These are phyloP conservation scores for Thaleichthys pacificus DNA, from an alignment of 2,797 vertebrate genomes.

Conservation along the genomic window DNA sequence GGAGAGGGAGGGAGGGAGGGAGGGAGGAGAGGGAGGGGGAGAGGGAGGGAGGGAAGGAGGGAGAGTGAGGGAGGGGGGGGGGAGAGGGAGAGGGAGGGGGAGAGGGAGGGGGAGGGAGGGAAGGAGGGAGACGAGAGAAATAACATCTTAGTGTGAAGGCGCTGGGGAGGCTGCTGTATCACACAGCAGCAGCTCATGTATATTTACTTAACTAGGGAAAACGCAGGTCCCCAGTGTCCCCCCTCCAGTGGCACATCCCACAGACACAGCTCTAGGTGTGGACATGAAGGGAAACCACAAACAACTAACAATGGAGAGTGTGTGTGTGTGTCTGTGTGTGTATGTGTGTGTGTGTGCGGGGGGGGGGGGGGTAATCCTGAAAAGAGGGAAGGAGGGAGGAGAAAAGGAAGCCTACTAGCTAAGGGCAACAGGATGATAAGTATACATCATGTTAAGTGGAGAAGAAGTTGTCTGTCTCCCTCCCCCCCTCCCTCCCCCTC, in stretches of 20 bases:
- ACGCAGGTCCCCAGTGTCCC: slow-evolving; percentile 61
- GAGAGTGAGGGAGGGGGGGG: neutral
- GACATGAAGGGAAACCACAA: slow-evolving; percentile 51
- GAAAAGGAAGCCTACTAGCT: slow-evolving; percentile 24
- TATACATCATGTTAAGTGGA: slow-evolving; percentile 62
- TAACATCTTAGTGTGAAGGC: slow-evolving; percentile 63
- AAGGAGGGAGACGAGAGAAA: slow-evolving; percentile 23
- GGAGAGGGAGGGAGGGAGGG: no score
- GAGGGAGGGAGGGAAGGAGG: neutral
- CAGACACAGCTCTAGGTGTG: slow-evolving; percentile 55
- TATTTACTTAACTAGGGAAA: slow-evolving; percentile 74
- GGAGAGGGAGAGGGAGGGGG: neutral
- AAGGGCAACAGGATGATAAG: slow-evolving; percentile 56
- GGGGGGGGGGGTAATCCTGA: no score
- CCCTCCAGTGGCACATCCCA: slow-evolving; percentile 59
- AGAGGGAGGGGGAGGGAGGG: neutral
- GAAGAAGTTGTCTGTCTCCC: slow-evolving; percentile 39
- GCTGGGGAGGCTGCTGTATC: slow-evolving; percentile 58
- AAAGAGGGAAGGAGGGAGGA: neutral
- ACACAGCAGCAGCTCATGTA: slow-evolving; percentile 58
- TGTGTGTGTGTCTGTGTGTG: neutral
- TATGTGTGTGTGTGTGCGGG: no score
- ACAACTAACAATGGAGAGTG: slow-evolving; percentile 58
- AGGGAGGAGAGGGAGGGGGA: neutral
- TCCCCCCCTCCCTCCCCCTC: no score